Conservation (phyloP, 2,888 invertebrate genomes). For the Mesorhabditis belari region DNA sequence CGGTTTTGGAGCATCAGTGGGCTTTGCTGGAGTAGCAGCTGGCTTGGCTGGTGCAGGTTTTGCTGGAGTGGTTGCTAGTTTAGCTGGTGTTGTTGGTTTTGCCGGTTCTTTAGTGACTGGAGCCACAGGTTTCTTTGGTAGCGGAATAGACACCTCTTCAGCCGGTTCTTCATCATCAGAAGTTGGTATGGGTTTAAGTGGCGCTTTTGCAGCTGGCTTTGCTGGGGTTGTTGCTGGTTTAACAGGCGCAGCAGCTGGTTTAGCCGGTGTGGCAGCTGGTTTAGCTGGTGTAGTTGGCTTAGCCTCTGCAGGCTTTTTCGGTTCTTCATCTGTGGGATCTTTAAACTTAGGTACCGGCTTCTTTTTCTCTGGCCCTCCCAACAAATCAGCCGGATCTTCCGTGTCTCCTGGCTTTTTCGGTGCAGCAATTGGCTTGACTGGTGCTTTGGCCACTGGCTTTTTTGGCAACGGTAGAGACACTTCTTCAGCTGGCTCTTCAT, state of each 20-base stretch:
- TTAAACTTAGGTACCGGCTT: slow-evolving; percentile 8
- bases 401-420: slow-evolving; percentile 11
- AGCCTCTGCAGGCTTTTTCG: neutral
- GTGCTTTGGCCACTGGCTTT: slow-evolving; percentile 1
- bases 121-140: slow-evolving; percentile 2
- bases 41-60: slow-evolving; percentile 6
- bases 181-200: neutral
- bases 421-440: neutral
- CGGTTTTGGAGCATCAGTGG: neutral
- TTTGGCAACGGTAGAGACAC: slow-evolving; percentile 3
- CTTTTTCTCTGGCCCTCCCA: slow-evolving; percentile 18
- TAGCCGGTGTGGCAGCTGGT: slow-evolving; percentile 1
- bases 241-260: slow-evolving; percentile 7
- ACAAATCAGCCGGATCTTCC: slow-evolving; percentile 21
- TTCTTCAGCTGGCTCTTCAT: slow-evolving; percentile 3
- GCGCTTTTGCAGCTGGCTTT: slow-evolving; percentile 2
- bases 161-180: slow-evolving; percentile 8
- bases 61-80: neutral
- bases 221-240: slow-evolving; percentile 6
- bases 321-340: slow-evolving; percentile 5
- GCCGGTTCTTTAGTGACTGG: slow-evolving; percentile 1
- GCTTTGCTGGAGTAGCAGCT: neutral
- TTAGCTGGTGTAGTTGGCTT: slow-evolving; percentile 10
- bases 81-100: neutral
- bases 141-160: slow-evolving; percentile 11